Conservation (phyloP, 2,797 vertebrate species). For the Arrhamphus sclerolepis region DNA sequence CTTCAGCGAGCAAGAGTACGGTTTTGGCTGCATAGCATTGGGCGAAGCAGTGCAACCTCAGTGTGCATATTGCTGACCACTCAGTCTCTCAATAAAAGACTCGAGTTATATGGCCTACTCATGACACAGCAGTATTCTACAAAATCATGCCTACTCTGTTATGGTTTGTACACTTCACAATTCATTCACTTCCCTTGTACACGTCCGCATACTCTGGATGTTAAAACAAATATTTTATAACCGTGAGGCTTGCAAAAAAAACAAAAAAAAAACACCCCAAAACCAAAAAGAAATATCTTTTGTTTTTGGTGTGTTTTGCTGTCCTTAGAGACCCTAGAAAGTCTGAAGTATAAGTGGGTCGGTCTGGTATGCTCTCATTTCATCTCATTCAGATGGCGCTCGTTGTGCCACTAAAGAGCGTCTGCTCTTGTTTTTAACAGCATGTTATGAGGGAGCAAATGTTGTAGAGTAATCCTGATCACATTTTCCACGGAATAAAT, state of each 20-base stretch:
- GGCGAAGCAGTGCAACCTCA: background rate
- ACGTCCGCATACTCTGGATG: slow-evolving; percentile 13
- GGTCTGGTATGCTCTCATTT: slow-evolving; percentile 31
- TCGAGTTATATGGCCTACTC: slow-evolving; percentile 54
- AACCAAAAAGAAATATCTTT: slow-evolving; percentile 24
- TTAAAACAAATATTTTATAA: slow-evolving; percentile 30
- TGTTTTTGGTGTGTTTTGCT: slow-evolving; percentile 39
- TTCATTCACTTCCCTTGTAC: background rate
- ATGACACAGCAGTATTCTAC: slow-evolving; percentile 10
- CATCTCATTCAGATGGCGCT: slow-evolving; percentile 38
- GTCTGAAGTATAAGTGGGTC: slow-evolving; percentile 57
- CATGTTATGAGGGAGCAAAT: background rate
- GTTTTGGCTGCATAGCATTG: background rate
- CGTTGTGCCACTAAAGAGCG: slow-evolving; percentile 31
- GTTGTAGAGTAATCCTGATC: no score
- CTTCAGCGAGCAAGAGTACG: background rate
- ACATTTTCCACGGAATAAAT: no score
- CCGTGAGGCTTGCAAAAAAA: slow-evolving; percentile 31
- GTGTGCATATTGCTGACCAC: background rate
- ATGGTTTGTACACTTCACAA: slow-evolving; percentile 16
- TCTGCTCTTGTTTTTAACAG: slow-evolving; percentile 12
- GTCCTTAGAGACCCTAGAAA: slow-evolving; percentile 46
- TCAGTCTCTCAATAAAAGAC: slow-evolving; percentile 10
- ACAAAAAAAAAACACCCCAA: no score
- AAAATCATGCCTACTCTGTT: slow-evolving; percentile 24